These are phyloP conservation scores for Sebastes dallii DNA, from an alignment of 2,797 vertebrate species.

Conservation along the genomic window DNA sequence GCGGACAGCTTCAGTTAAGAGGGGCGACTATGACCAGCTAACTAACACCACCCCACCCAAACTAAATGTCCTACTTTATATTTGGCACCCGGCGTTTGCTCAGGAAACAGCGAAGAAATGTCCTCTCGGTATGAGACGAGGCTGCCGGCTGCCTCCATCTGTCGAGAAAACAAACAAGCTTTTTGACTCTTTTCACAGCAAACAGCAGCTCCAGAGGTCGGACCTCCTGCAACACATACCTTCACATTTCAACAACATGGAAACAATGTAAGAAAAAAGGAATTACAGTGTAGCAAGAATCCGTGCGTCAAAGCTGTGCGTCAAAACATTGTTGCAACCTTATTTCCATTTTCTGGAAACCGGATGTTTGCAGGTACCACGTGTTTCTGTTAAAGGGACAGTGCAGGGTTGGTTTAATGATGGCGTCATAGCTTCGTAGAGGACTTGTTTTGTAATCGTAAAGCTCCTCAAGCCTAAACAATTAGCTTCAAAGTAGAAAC, in stretches of 20 bases:
- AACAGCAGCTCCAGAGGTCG: not conserved
- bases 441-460: not conserved
- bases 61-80: conserved; percentile 75
- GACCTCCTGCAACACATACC: not conserved
- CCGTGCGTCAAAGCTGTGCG: conserved; percentile 7
- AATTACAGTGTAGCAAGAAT: not conserved
- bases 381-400: conserved; percentile 75
- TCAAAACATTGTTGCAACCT: conserved; percentile 22
- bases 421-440: not conserved
- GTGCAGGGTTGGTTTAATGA: not conserved
- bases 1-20: not conserved
- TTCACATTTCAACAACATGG: not conserved
- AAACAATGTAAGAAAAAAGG: not conserved
- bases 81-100: conserved; percentile 74
- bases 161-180: conserved; percentile 15
- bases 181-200: not conserved
- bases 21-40: not conserved
- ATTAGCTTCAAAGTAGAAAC: too few relatives aligned
- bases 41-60: not conserved
- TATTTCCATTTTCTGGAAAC: conserved; percentile 48
- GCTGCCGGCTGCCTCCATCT: conserved; percentile 68
- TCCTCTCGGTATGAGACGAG: conserved; percentile 83
- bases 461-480: not conserved
- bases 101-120: conserved; percentile 76
- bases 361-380: conserved; percentile 75